Conservation (phyloP, 2,113 vertebrate species). For the Leucoraja erinaceus region DNA sequence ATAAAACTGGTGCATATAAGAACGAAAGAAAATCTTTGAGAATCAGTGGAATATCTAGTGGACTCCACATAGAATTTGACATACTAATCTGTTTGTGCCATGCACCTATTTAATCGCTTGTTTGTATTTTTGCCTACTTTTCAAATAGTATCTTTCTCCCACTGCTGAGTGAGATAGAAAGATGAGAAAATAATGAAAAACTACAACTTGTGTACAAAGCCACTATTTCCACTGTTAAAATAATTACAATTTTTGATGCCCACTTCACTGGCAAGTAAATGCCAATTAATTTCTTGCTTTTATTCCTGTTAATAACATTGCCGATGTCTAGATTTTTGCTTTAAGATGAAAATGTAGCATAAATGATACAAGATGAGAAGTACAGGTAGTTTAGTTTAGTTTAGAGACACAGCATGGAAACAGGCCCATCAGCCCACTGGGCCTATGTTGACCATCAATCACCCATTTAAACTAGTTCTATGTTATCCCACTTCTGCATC, state of each 20-base stretch:
- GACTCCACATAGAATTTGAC: neutral
- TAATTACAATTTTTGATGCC: neutral
- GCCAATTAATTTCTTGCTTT: neutral
- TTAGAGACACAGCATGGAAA: too few relatives aligned
- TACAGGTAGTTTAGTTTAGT: too few relatives aligned
- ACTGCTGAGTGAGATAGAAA: neutral
- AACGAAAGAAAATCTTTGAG: neutral
- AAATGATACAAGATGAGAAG: neutral
- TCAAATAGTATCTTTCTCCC: neutral
- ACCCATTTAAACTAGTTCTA: too few relatives aligned
- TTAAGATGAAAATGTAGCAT: neutral
- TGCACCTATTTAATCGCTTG: neutral
- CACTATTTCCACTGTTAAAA: neutral
- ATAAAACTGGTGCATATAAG: neutral
- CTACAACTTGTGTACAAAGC: neutral
- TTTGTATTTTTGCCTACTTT: neutral
- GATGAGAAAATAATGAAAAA: neutral
- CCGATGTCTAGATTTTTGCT: neutral
- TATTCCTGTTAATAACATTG: neutral
- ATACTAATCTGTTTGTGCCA: neutral
- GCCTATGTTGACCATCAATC: too few relatives aligned
- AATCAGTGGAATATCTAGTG: neutral
- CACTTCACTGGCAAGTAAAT: neutral
- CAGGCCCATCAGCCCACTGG: too few relatives aligned
- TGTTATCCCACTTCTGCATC: too few relatives aligned